Base-by-base conservation (phyloP, 1,140 invertebrate genomes). In the Halyomorpha halys region DNA sequence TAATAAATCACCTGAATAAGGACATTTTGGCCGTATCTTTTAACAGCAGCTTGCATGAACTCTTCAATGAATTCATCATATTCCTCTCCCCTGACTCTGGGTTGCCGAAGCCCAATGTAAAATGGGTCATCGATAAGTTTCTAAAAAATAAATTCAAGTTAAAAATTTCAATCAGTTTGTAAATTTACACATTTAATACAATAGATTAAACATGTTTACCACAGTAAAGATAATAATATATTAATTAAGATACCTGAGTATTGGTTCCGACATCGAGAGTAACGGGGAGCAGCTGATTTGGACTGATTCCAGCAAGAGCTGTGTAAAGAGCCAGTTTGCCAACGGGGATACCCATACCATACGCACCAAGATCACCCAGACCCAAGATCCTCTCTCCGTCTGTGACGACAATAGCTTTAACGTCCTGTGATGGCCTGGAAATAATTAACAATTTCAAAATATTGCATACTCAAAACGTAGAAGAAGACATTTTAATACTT, bases 51-150 rank as follows among this genome's bases (percentile, higher is more conserved):
- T 54, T 85, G 72, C 93, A 99, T 97, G 73, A 99, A 98, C 78
- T 99, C 97, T 54, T 99, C 95, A 45, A 99, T 79, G 66, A 99
- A 90, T 9, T 89, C 87, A 72, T 98, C 92, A 75, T 97, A 99
- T 63, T 84, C 81, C 23, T 78, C 67, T 0, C 94, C 94, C 4
- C 82, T 84, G 0, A 91, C 82, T 61, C 97, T 82, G 47, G 81
- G 84, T 65, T 97, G 88, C 23, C 82, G 81, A 23, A 96, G 75
- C 0, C 97, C 97, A 74, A 97, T 91, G 78, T 99, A 99, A 14
- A 92, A 77, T 0, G 88, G 86, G 77, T 98, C 93, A 61, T 94
- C 83, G 6, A 95, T 73, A 47, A 97, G 80, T 47, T 77, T 74
- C 83, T 87, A 71, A 27, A 71, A 72, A 16, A 61, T 39, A 53